Evolutionary conservation across 2,797 vertebrate genomes (phyloP).

Genomic region (Trematomus bernacchii): DNA sequence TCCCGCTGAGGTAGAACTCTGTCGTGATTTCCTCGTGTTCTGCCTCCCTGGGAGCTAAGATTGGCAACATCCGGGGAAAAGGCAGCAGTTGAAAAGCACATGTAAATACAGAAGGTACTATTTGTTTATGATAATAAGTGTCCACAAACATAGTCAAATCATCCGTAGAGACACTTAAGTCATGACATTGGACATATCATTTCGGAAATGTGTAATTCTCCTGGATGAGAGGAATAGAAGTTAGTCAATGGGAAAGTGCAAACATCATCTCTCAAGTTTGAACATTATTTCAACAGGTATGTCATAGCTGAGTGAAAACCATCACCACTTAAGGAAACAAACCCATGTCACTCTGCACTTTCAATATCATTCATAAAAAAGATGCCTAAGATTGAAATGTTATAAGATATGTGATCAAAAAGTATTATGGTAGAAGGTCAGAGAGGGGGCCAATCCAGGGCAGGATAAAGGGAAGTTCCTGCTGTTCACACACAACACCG

Average conservation of each 20-base stretch:
- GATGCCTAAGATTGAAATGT: neutral
- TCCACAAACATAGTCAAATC: neutral
- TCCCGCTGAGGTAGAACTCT: neutral
- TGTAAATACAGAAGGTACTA: neutral
- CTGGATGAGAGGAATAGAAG: too few species aligned
- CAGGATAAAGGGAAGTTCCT: neutral
- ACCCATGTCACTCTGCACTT: neutral
- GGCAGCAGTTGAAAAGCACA: neutral
- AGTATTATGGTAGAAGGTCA: neutral
- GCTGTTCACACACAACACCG: neutral
- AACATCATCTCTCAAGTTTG: neutral
- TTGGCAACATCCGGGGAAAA: neutral
- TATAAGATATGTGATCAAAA: neutral
- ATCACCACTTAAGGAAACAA: neutral
- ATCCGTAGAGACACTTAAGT: neutral
- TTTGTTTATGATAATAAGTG: neutral
- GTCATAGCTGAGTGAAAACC: neutral
- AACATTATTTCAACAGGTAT: neutral
- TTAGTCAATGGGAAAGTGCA: too few species aligned
- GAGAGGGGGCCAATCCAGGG: neutral
- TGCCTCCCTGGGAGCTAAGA: neutral
- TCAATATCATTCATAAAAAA: neutral
- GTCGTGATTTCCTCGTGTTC: neutral
- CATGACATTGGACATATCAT: neutral
- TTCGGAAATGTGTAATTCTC: too few species aligned